Conservation (phyloP, 2,888 invertebrate species). For the Pycnomerus fuliginosus region DNA sequence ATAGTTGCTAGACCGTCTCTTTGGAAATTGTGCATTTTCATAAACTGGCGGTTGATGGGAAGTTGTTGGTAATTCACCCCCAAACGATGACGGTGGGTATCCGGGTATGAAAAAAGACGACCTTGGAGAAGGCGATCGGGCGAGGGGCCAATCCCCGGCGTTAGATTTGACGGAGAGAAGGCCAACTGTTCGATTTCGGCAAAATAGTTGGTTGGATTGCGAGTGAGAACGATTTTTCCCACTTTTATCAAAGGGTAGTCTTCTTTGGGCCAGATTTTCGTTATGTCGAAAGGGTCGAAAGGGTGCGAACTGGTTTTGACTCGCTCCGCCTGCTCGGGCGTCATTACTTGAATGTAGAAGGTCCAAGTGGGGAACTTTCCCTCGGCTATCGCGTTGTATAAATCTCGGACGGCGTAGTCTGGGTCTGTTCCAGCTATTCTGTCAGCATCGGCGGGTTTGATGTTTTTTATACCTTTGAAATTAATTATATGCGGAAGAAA, state of each 20-base stretch:
- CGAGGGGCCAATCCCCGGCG: conserved; percentile 65
- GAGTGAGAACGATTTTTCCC: conserved; percentile 81
- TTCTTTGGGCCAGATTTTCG: conserved; percentile 90
- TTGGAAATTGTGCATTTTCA: conserved; percentile 75
- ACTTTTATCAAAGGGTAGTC: conserved; percentile 88
- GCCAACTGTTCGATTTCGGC: conserved; percentile 94
- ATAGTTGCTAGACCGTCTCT: conserved; percentile 81
- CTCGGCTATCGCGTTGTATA: conserved; percentile 83
- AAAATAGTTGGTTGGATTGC: conserved; percentile 90
- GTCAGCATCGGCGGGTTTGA: conserved; percentile 67
- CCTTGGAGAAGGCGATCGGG: conserved; percentile 90
- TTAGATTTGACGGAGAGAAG: conserved; percentile 84
- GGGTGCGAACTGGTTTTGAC: conserved; percentile 73
- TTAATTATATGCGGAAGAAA: no score
- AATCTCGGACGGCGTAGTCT: conserved; percentile 84
- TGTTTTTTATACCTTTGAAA: conserved; percentile 81
- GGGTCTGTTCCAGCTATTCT: conserved; percentile 76
- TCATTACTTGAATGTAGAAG: conserved; percentile 84
- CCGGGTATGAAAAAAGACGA: conserved; percentile 80
- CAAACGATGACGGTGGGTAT: conserved; percentile 85
- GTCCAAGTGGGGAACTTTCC: conserved; percentile 79
- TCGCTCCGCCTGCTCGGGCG: conserved; percentile 78
- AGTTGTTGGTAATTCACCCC: conserved; percentile 74
- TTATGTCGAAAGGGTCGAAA: conserved; percentile 92
- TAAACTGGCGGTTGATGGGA: conserved; percentile 86